Percentiles rank a stretch among this genome's conserved stretches.
phyloP scores from a whole-genome alignment of 2,797 vertebrate genomes.

The Gymnocypris eckloni region DNA sequence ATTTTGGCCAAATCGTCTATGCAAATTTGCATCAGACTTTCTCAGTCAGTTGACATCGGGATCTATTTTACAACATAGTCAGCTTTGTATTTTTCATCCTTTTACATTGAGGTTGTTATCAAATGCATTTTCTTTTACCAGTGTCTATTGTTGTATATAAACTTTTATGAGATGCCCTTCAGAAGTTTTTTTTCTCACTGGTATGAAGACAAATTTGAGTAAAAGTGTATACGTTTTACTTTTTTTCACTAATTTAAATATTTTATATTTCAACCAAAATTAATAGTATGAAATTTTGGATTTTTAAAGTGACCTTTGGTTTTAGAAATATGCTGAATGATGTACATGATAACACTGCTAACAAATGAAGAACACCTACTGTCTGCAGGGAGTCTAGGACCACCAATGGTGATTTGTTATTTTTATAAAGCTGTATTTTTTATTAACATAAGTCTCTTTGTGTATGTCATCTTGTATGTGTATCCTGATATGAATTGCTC shows the following conservation, averaged over 20 bases:
- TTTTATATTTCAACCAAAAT: not conserved
- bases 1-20: not conserved
- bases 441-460: not conserved
- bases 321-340: not conserved
- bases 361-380: not conserved
- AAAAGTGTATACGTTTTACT: not conserved
- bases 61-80: slow-evolving; percentile 16
- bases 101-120: not conserved
- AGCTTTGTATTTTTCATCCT: slow-evolving; percentile 20
- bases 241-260: not conserved
- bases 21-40: not conserved
- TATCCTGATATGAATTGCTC: not conserved
- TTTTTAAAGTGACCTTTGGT: not conserved
- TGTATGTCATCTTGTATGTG: not conserved
- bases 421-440: not conserved
- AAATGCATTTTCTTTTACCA: not conserved
- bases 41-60: not conserved
- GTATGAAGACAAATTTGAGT: not conserved
- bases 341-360: not conserved
- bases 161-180: not conserved
- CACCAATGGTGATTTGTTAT: too few relatives aligned
- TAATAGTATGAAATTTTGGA: not conserved
- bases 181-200: not conserved
- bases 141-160: not conserved
- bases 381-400: not conserved